Evolutionary conservation across 2,888 invertebrate genomes (phyloP), one percentile per base, ranked within the genome.

Genomic region (Mimumesa dahlbomi): DNA sequence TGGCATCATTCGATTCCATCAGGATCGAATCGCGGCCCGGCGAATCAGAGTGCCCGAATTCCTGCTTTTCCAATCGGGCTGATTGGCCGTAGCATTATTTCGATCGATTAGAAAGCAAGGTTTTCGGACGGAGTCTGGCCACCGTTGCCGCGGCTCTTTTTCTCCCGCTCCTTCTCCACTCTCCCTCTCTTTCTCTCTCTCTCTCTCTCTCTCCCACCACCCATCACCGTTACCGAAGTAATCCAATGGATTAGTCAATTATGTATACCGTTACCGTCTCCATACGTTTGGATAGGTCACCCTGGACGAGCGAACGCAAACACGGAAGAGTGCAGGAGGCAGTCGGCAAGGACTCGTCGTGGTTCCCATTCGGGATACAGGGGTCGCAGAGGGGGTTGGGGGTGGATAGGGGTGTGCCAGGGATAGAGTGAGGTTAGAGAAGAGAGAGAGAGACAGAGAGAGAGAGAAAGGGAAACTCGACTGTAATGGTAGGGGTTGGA

Each of bases 241-340:
- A 79, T 79, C 78, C 76, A 58, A 68, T 66, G 80, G 80, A 79
- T 79, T 79, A 76, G 77, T 79, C 79, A 79, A 79, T 79, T 79
- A 79, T 79, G 78, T 79, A 76, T 79, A 73, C 76, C 68, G 52
- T 71, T 62, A 58, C 64, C n/a, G 79, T 73, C 62, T 78, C 79
- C 67, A 65, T 79, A 65, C 62, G 69, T 79, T 79, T 62, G 80
- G 67, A 70, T 46, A 63, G 78, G 70, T 79, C 68, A 70, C 73
- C 50, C 34, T 46, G 72, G 36, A 64, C 52, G 57, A 59, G 53
- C 57, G 45, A 66, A 52, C 46, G 45, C 61, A 68, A 58, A 73
- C 54, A 66, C n/a, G 25, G 16, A 22, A 18, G 22, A 25, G 48
- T 54, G n/a, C n/a, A n/a, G n/a, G n/a, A n/a, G n/a, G n/a, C n/a